phyloP scores from a whole-genome alignment of 1,140 invertebrate genomes.

The Mesaphorura yosii region DNA sequence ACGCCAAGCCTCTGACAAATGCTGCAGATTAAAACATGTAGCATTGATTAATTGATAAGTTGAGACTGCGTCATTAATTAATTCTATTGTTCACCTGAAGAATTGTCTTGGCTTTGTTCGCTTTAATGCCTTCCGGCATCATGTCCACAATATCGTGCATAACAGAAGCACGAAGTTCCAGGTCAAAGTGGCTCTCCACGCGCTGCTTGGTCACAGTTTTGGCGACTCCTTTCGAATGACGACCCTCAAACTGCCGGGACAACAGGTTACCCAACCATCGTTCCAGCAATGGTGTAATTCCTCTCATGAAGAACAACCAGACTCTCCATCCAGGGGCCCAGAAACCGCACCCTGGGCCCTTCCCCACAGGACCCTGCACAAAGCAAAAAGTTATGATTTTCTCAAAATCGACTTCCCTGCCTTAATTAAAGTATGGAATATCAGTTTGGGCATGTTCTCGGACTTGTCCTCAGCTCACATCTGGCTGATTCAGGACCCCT shows the following conservation, averaged over 20 bases:
- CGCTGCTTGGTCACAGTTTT: conserved; percentile 99
- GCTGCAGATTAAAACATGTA: conserved; percentile 35
- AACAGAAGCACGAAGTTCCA: conserved; percentile 91
- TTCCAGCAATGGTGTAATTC: conserved; percentile 94
- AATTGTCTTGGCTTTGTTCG: conserved; percentile 98
- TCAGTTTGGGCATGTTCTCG: neutral
- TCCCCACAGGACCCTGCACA: conserved; percentile 81
- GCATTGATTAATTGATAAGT: neutral
- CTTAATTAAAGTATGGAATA: too few species aligned
- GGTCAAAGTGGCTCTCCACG: conserved; percentile 98
- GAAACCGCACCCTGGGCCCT: conserved; percentile 97
- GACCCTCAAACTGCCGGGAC: conserved; percentile 95
- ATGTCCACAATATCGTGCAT: conserved; percentile 99
- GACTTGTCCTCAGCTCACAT: conserved; percentile 26
- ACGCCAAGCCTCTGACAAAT: conserved; percentile 97
- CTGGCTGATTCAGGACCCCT: conserved; percentile 32
- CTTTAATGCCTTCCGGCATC: conserved; percentile 99
- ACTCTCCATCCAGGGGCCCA: conserved; percentile 99
- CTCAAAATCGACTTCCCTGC: too few species aligned
- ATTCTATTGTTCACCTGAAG: conserved; percentile 68
- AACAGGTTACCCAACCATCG: conserved; percentile 96
- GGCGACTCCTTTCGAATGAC: conserved; percentile 96
- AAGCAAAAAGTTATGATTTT: conserved; percentile 7
- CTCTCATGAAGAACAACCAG: conserved; percentile 99
- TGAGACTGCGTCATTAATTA: too few species aligned